phyloP scores from a whole-genome alignment of 2,797 vertebrate genomes.

The Chelonia mydas region DNA sequence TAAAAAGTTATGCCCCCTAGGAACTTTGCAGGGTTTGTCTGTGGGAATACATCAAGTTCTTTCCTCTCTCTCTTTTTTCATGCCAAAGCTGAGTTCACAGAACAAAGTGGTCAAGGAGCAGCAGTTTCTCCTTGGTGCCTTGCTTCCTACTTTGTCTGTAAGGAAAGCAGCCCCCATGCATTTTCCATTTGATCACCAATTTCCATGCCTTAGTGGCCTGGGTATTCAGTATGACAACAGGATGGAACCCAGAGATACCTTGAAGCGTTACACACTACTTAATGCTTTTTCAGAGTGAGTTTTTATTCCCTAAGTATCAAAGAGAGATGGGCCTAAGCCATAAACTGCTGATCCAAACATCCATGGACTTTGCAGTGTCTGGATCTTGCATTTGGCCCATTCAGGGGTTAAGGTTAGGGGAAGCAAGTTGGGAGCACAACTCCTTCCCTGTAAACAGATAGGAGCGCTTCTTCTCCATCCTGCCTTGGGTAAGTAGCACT shows the following conservation, averaged over 20 bases:
- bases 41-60: background rate
- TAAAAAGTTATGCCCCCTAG: background rate
- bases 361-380: background rate
- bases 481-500: accelerated
- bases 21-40: background rate
- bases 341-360: background rate
- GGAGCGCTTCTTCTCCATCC: background rate
- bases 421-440: background rate
- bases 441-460: background rate
- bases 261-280: background rate
- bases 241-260: background rate
- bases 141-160: background rate
- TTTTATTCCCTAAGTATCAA: background rate
- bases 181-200: background rate
- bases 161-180: background rate
- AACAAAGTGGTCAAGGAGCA: background rate
- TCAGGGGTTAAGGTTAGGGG: background rate
- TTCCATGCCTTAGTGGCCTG: background rate
- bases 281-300: background rate
- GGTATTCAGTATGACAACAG: background rate
- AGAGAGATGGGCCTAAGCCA: background rate
- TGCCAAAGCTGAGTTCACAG: background rate
- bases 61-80: background rate
- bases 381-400: background rate
- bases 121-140: background rate